These are phyloP conservation scores for Monochamus saltuarius DNA, from an alignment of 1,140 invertebrate genomes.

Conservation along the genomic window DNA sequence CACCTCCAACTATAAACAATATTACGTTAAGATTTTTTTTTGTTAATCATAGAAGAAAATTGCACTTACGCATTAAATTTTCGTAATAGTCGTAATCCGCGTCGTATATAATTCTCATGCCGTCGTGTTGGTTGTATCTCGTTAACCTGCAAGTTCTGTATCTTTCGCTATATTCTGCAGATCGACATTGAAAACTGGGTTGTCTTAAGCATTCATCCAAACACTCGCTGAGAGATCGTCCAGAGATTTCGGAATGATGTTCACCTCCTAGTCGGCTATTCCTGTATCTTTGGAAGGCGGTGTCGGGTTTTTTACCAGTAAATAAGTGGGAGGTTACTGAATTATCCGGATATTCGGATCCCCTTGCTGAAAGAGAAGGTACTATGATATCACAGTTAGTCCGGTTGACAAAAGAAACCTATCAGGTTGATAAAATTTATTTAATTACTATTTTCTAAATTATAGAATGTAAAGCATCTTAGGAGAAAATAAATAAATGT, in stretches of 20 bases:
- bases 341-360: constrained; percentile 82
- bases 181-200: constrained; percentile 84
- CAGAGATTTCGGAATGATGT: constrained; percentile 86
- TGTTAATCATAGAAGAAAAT: background rate
- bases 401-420: background rate
- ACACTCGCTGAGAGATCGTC: constrained; percentile 82
- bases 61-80: constrained; percentile 81
- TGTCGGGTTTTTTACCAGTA: constrained; percentile 76
- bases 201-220: constrained; percentile 84
- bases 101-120: constrained; percentile 85
- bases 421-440: no score
- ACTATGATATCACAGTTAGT: constrained; percentile 1
- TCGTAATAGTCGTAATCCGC: constrained; percentile 91
- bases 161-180: constrained; percentile 83
- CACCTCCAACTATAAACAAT: constrained; percentile 39
- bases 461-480: no score
- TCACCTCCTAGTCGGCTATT: constrained; percentile 82
- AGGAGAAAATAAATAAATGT: no score
- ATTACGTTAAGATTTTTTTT: background rate
- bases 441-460: no score
- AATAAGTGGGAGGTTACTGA: constrained; percentile 78
- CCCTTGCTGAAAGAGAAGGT: constrained; percentile 59
- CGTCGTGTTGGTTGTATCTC: constrained; percentile 82
- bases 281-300: constrained; percentile 84
- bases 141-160: constrained; percentile 81